Base-by-base conservation (phyloP, 2,888 invertebrate species). In the Nycteola revayana region DNA sequence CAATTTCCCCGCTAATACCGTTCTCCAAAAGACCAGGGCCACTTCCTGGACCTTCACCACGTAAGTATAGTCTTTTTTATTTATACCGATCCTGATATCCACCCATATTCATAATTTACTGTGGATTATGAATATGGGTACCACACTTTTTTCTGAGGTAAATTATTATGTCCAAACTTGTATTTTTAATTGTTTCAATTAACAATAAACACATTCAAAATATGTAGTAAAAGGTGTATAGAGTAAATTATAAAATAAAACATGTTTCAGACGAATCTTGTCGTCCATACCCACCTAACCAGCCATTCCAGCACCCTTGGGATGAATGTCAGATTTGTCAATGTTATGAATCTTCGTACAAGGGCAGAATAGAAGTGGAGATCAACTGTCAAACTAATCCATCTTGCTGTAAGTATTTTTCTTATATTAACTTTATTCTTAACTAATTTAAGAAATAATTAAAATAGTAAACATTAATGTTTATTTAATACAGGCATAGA, bases 241-340 rank as follows among this genome's bases (percentile, higher is more conserved):
- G 21, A 14, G 11, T 26, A 28, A 6, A 25, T 3, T 1, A 22
- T 42, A n/a, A n/a, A n/a, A n/a, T n/a, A n/a, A n/a, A n/a, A n/a
- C n/a, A n/a, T 23, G 37, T 36, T 30, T 0, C 60, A 86, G 87
- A 87, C 41, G 70, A 75, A 20, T 81, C 84, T 10, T 87, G 87
- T 53, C 54, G 53, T 0, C 87, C 87, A 0, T 85, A 63, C 47
- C 47, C 61, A 0, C 77, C 83, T 0, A 70, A 75, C 37, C 61
- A 64, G 27, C 68, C 73, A 0, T 87, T 87, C 73, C 74, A 78
- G 44, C 86, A 87, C 43, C 87, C 87, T 0, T 86, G 85, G 85
- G 84, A 86, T 40, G 73, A 76, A 1, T 87, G 87, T 49, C 78
- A 77, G 51, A 46, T 70, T 27, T 87, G 87, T 41, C 48, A 78